phyloP scores from a whole-genome alignment of 1,140 invertebrate species.

The Magallana gigas region DNA sequence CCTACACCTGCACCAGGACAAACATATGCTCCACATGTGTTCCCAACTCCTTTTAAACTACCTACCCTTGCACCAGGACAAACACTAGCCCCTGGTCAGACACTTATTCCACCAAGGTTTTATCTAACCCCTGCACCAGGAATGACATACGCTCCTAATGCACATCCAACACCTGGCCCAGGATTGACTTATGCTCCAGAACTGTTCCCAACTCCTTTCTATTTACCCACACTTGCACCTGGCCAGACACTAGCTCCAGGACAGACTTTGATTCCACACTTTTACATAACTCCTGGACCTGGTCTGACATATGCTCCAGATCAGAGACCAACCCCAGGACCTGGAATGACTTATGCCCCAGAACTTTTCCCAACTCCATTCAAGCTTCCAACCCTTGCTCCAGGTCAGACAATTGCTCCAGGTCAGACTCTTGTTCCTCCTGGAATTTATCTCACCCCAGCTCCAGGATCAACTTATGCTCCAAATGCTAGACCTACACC shows the following conservation, averaged over 20 bases:
- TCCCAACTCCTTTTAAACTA: conserved; percentile 44
- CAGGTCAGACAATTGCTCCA: conserved; percentile 48
- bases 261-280: conserved; percentile 49
- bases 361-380: conserved; percentile 46
- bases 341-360: conserved; percentile 48
- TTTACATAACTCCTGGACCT: conserved; percentile 38
- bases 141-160: conserved; percentile 46
- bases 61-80: conserved; percentile 61
- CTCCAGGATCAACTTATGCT: conserved; percentile 40
- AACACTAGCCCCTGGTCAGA: conserved; percentile 56
- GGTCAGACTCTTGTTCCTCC: conserved; percentile 36
- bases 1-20: conserved; percentile 58
- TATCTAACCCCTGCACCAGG: conserved; percentile 58
- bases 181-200: conserved; percentile 46
- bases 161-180: conserved; percentile 46
- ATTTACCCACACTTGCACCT: conserved; percentile 56
- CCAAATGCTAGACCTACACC: conserved; percentile 43
- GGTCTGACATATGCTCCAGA: conserved; percentile 40
- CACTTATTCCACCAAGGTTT: conserved; percentile 54
- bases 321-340: conserved; percentile 44
- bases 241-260: conserved; percentile 61
- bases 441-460: conserved; percentile 39
- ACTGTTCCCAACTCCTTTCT: conserved; percentile 47
- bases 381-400: conserved; percentile 51
- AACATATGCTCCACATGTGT: conserved; percentile 58